Evolutionary conservation across 2,113 vertebrate genomes (phyloP).

Genomic region (Coreoperca whiteheadi): DNA sequence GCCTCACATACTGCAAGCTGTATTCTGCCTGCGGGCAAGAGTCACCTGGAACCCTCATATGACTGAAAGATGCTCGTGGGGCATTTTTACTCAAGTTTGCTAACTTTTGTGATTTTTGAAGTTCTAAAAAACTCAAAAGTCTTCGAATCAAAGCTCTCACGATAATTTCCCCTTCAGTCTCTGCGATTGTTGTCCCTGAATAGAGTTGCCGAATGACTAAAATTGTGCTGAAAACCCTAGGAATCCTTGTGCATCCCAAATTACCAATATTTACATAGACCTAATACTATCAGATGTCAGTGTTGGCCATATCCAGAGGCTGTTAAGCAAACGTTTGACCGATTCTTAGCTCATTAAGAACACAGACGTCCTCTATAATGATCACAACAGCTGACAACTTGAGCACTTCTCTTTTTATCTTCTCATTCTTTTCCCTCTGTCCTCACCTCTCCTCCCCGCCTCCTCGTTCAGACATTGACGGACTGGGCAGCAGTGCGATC

Average conservation of each 20-base stretch:
- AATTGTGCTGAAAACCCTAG: background rate
- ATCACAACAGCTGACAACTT: background rate
- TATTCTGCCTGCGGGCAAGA: too few relatives aligned
- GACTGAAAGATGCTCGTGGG: background rate
- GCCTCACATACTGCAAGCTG: background rate
- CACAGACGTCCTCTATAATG: background rate
- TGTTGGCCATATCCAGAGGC: too few relatives aligned
- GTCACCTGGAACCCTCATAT: too few relatives aligned
- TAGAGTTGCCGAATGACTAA: background rate
- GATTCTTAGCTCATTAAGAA: background rate
- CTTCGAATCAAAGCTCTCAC: background rate
- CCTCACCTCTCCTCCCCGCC: background rate
- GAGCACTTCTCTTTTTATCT: background rate
- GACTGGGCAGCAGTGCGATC: constrained; percentile 94
- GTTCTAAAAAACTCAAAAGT: background rate
- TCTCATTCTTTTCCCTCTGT: background rate
- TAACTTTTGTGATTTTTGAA: background rate
- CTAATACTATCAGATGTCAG: background rate
- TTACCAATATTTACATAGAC: background rate
- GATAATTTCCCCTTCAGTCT: background rate
- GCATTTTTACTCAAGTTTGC: too few relatives aligned
- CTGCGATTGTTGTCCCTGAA: background rate
- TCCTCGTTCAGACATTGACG: constrained; percentile 89
- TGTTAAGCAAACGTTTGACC: too few relatives aligned
- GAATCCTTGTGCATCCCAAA: background rate